Evolutionary conservation across 2,113 vertebrate species (phyloP).

Genomic region (Triplophysa dalaica): DNA sequence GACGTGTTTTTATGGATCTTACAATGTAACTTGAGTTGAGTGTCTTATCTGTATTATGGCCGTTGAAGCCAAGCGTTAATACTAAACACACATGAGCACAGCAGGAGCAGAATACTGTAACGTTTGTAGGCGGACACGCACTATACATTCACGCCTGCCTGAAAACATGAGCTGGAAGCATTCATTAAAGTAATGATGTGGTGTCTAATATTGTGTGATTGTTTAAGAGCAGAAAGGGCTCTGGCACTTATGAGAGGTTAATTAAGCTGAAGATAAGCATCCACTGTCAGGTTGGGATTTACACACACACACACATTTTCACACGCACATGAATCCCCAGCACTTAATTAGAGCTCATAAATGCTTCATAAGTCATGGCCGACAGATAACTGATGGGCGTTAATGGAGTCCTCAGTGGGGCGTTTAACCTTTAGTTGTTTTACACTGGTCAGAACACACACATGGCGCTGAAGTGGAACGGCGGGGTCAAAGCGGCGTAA

Average conservation of each 20-base stretch:
- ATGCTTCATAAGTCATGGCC: slow-evolving; percentile 66
- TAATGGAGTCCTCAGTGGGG: slow-evolving; percentile 56
- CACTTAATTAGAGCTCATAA: slow-evolving; percentile 73
- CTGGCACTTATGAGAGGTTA: slow-evolving; percentile 40
- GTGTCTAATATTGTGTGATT: slow-evolving; percentile 44
- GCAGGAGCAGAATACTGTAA: slow-evolving; percentile 9
- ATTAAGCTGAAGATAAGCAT: slow-evolving; percentile 61
- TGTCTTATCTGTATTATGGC: not conserved
- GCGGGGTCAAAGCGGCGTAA: slow-evolving; percentile 12
- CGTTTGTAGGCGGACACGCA: not conserved
- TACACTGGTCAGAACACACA: slow-evolving; percentile 45
- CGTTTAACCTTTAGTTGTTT: slow-evolving; percentile 52
- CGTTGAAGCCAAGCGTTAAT: not conserved
- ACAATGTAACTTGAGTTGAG: too few relatives aligned
- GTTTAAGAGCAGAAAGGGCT: slow-evolving; percentile 54
- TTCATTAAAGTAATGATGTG: slow-evolving; percentile 38
- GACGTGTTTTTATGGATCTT: too few relatives aligned
- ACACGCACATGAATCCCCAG: slow-evolving; percentile 58
- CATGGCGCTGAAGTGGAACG: slow-evolving; percentile 1
- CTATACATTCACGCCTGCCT: slow-evolving; percentile 16
- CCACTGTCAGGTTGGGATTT: slow-evolving; percentile 38
- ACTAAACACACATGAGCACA: slow-evolving; percentile 11
- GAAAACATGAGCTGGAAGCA: slow-evolving; percentile 23
- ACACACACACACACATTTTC: slow-evolving; percentile 38
- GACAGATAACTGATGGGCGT: slow-evolving; percentile 62